Evolutionary conservation across 2,888 invertebrate genomes (phyloP).

Genomic region (Scaptomyza parva): DNA sequence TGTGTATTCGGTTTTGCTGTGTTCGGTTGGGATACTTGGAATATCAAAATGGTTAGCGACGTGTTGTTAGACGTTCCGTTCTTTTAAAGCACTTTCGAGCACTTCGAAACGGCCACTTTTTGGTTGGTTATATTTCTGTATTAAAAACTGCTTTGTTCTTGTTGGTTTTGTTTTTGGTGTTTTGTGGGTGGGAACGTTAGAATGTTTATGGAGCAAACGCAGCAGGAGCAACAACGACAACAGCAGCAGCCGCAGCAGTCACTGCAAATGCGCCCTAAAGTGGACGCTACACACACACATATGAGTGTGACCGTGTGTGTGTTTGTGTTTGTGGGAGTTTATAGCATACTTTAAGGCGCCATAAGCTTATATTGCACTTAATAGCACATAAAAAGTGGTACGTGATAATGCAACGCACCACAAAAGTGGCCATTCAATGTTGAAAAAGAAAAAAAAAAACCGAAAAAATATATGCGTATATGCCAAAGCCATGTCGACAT

Average conservation of each 20-base stretch:
- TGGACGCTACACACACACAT: conserved; percentile 27
- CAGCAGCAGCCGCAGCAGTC: conserved; percentile 5
- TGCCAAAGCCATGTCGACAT: conserved; percentile 8
- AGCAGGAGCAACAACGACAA: conserved; percentile 14
- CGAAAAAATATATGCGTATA: conserved; percentile 26
- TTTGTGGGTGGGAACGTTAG: conserved; percentile 34
- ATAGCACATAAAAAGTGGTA: conserved; percentile 77
- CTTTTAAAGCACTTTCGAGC: conserved; percentile 23
- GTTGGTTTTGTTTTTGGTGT: background rate
- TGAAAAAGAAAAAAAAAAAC: conserved; percentile 16
- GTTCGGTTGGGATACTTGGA: conserved; percentile 2
- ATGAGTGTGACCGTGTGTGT: too few species aligned
- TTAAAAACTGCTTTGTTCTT: conserved; percentile 59
- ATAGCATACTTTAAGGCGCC: conserved; percentile 75
- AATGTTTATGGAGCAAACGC: conserved; percentile 39
- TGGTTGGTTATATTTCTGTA: conserved; percentile 57
- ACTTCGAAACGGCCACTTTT: conserved; percentile 38
- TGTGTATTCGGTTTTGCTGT: conserved; percentile 14
- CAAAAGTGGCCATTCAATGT: conserved; percentile 67
- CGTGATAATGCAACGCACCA: conserved; percentile 79
- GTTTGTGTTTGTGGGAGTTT: conserved; percentile 44
- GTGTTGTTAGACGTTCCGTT: conserved; percentile 3
- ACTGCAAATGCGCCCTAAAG: conserved; percentile 42
- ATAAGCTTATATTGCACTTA: conserved; percentile 78
- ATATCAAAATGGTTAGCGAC: background rate